phyloP scores from a whole-genome alignment of 1,140 invertebrate genomes.

The Drosophila pallidifrons region DNA sequence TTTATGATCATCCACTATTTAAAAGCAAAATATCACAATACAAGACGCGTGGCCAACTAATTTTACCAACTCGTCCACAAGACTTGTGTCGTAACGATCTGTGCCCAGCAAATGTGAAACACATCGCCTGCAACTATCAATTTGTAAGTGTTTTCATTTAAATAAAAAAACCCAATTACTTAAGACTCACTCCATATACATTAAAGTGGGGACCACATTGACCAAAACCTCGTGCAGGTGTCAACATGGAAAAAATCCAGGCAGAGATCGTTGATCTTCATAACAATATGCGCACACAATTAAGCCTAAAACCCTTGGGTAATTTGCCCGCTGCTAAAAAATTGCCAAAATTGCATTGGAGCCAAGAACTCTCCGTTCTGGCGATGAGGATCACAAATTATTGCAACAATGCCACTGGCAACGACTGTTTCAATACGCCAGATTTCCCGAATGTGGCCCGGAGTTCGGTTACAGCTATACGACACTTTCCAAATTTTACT shows the following conservation, averaged over 20 bases:
- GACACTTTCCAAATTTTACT: too few species aligned
- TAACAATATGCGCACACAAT: background rate
- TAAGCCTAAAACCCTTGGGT: background rate
- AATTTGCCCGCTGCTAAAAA: background rate
- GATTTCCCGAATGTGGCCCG: background rate
- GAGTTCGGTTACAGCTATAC: too few species aligned
- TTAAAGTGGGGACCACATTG: too few species aligned
- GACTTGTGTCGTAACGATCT: conserved; percentile 28
- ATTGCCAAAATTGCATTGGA: background rate
- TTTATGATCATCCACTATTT: background rate
- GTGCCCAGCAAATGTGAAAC: background rate
- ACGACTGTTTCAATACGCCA: background rate
- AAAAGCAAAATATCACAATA: background rate
- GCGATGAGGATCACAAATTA: conserved; percentile 1
- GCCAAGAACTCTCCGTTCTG: background rate
- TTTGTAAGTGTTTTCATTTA: too few species aligned
- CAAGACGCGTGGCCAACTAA: background rate
- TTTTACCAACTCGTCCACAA: background rate
- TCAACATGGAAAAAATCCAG: background rate
- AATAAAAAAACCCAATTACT: too few species aligned
- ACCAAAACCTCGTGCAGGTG: background rate
- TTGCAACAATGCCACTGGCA: background rate
- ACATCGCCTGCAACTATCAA: background rate
- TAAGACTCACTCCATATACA: too few species aligned
- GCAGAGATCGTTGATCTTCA: background rate